Evolutionary conservation across 2,888 invertebrate species (phyloP), one percentile per base, ranked within the genome.

Genomic region (Thecophora atra): DNA sequence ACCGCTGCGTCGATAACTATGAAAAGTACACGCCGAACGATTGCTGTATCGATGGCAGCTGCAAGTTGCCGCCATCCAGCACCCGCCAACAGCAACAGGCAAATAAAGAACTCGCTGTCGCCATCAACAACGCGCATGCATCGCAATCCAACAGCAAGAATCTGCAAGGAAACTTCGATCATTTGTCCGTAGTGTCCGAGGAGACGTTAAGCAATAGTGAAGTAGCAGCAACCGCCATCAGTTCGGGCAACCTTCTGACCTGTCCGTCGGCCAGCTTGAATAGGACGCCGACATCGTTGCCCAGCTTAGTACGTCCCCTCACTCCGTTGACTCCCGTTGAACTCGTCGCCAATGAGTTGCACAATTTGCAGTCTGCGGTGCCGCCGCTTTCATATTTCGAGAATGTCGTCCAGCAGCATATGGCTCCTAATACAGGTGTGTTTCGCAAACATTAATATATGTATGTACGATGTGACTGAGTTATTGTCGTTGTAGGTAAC

Each of bases 151-250:
- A 65, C 60, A 51, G 42, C 44, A 75, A 76, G 7, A 73, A 60
- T 30, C 74, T 77, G 68, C 74, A 80, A 37, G 8, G 44, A 17
- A 54, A 51, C 71, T 93, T 93, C 85, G 92, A 93, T 85, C 92
- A 93, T 83, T 88, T 94, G 64, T 92, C 92, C 73, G 91, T 93
- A 28, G 93, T 94, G 60, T 92, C 92, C 7, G 94, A 94, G 82
- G 94, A 93, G 80, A 91, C 89, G 24, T 77, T 86, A 2, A 86
- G 86, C 72, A 85, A 84, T 72, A 84, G 83, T 62, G 86, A 85
- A 72, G 77, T 82, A 72, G 56, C 76, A 65, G 76, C 71, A 15
- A 17, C 69, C n/a, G 15, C 28, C 2, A 17, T 47, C 19, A 80
- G 77, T 24, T 74, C 78, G 24, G 81, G 80, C 17, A 79, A 82